Evolutionary conservation across 2,113 vertebrate genomes (phyloP).

Genomic region (Entomyzon cyanotis): DNA sequence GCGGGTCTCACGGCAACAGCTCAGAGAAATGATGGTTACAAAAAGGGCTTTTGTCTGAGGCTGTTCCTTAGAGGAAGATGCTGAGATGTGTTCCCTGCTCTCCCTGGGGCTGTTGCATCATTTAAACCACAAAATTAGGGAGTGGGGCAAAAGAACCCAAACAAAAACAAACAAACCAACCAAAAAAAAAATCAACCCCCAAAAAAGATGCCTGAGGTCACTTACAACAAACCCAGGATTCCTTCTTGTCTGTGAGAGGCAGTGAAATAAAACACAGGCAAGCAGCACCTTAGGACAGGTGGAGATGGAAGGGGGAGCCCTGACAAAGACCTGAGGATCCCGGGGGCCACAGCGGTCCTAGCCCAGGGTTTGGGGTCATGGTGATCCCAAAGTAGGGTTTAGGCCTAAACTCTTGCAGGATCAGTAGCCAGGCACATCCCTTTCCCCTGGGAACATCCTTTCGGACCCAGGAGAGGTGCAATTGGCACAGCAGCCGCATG

Average conservation of each 20-base stretch:
- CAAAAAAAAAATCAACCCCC: no score
- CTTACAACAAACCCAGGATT: background rate
- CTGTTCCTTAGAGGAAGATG: accelerated
- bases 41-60: background rate
- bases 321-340: background rate
- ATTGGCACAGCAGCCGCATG: accelerated
- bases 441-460: background rate
- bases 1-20: background rate
- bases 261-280: accelerated
- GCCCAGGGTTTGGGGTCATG: background rate
- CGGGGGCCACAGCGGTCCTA: background rate
- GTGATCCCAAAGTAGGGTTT: background rate
- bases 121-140: background rate
- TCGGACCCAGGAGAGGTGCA: accelerated
- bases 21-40: no score
- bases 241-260: background rate
- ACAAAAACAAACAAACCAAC: no score
- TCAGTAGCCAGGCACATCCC: background rate
- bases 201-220: background rate
- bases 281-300: background rate
- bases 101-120: accelerated
- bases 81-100: background rate
- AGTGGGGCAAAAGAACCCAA: no score
- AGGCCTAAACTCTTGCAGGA: accelerated
- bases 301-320: background rate